Conservation (phyloP, 2,888 invertebrate genomes). For the Drosophila bunnanda region DNA sequence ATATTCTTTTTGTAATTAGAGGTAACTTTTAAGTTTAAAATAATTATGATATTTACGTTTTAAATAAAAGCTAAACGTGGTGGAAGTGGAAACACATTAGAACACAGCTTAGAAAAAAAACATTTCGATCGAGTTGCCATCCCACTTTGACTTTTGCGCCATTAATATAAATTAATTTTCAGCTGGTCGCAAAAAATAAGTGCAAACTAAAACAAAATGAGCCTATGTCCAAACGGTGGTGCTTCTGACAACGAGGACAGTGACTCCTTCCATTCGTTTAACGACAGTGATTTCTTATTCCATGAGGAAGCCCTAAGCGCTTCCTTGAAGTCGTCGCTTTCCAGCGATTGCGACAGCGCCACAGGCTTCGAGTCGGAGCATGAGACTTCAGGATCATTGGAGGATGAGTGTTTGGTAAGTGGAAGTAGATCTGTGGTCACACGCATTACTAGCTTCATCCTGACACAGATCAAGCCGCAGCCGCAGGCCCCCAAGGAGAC, state of each 20-base stretch:
- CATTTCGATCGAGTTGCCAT: background rate
- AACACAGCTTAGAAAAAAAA: background rate
- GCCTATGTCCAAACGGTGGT: background rate
- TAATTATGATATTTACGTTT: background rate
- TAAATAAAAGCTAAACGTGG: background rate
- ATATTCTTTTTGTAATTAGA: too few relatives aligned
- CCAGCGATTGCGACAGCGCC: constrained; percentile 2
- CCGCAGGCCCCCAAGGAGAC: too few relatives aligned
- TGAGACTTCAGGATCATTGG: constrained; percentile 1
- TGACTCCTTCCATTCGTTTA: constrained; percentile 51
- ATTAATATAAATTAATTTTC: background rate
- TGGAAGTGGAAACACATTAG: background rate
- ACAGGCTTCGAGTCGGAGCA: background rate
- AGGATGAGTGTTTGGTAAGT: constrained; percentile 7
- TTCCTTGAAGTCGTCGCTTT: constrained; percentile 4
- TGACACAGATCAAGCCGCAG: background rate
- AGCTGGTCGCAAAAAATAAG: background rate
- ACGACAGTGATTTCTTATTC: background rate
- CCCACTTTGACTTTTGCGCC: constrained; percentile 17
- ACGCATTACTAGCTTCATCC: background rate
- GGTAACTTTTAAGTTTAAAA: too few relatives aligned
- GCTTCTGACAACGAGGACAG: constrained; percentile 17
- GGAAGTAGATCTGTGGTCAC: fast-evolving
- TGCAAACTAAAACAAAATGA: constrained; percentile 19
- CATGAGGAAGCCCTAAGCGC: background rate